A percentile compares a stretch with the other conserved stretches of the same genome.
These are phyloP conservation scores for Argyra leucocephala DNA, from an alignment of 2,888 invertebrate species.

Conservation along the genomic window DNA sequence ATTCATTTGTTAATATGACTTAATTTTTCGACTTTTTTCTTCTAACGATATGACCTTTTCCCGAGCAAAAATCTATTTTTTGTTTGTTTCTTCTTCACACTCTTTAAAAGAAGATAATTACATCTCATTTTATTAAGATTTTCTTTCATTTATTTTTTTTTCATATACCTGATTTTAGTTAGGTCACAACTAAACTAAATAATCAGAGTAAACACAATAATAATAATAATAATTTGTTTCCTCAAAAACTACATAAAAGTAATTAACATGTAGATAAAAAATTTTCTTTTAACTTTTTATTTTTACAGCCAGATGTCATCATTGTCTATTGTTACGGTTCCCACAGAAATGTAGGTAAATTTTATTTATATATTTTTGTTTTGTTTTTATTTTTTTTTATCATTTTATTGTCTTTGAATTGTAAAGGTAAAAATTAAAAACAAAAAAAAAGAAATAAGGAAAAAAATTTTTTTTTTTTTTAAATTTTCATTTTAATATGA, in stretches of 20 bases:
- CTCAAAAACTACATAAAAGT: not conserved
- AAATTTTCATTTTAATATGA: not conserved
- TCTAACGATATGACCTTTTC: not conserved
- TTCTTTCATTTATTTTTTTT: too few species aligned
- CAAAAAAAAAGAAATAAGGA: too few species aligned
- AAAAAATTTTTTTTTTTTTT: too few species aligned
- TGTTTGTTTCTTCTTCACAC: not conserved
- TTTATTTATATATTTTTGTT: not conserved
- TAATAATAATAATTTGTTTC: not conserved
- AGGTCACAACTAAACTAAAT: too few species aligned
- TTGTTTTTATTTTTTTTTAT: not conserved
- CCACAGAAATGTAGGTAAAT: conserved; percentile 36
- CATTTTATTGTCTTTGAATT: not conserved
- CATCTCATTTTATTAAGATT: too few species aligned
- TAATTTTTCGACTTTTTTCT: not conserved
- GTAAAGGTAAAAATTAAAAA: too few species aligned
- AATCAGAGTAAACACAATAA: too few species aligned
- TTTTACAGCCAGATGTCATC: conserved; percentile 41
- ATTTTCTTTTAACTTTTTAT: not conserved
- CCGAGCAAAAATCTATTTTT: not conserved
- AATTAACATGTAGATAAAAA: not conserved
- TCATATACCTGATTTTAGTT: too few species aligned
- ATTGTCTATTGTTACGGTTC: conserved; percentile 43
- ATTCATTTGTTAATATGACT: not conserved
- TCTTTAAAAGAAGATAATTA: too few species aligned